phyloP scores from a whole-genome alignment of 2,113 vertebrate species.

The Mormyrus iriodes region DNA sequence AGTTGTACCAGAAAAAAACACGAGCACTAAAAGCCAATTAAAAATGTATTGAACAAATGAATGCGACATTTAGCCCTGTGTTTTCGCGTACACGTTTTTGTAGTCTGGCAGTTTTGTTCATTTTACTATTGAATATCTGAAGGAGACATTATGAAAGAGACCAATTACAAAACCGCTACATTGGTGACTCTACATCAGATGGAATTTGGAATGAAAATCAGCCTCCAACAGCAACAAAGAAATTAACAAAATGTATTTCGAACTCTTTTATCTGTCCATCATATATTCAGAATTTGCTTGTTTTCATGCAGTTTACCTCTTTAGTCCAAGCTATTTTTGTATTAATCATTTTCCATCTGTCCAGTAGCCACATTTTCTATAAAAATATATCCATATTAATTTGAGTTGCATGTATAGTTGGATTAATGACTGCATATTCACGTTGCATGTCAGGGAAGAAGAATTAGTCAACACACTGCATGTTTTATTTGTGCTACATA shows the following conservation, averaged over 20 bases:
- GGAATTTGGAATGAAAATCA: background rate
- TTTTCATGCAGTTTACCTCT: background rate
- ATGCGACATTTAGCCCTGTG: background rate
- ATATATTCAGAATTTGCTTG: background rate
- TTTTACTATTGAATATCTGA: background rate
- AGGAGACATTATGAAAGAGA: background rate
- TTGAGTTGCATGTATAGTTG: background rate
- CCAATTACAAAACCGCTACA: background rate
- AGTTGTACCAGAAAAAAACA: background rate
- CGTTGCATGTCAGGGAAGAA: background rate
- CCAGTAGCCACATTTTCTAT: background rate
- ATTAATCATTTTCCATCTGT: background rate
- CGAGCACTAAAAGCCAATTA: background rate
- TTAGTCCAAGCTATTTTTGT: background rate
- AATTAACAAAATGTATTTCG: background rate
- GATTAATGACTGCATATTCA: background rate
- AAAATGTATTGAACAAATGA: background rate
- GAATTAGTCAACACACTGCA: background rate
- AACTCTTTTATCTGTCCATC: background rate
- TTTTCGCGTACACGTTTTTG: background rate
- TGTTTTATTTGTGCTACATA: background rate
- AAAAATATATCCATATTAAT: background rate
- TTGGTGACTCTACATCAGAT: background rate
- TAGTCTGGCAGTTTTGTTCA: background rate
- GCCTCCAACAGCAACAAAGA: background rate